These are phyloP conservation scores for Corydoras maculifer DNA, from an alignment of 2,113 vertebrate species.

Conservation along the genomic window DNA sequence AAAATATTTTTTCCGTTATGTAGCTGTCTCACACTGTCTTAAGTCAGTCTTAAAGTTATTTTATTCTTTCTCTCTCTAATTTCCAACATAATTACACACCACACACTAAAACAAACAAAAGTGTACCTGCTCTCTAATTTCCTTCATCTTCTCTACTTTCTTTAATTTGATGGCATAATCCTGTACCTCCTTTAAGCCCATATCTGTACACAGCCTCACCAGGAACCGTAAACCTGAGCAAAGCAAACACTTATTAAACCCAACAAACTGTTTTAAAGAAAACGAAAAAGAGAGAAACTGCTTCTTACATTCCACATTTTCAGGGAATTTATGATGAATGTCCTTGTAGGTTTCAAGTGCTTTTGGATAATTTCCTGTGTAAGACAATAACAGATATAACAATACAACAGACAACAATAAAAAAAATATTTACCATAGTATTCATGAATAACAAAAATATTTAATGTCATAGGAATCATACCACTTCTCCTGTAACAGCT, in stretches of 20 bases:
- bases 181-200: conserved; percentile 89
- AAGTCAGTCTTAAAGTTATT: background rate
- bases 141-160: conserved; percentile 91
- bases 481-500: conserved; percentile 92
- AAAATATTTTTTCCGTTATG: conserved; percentile 3
- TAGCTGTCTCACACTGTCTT: background rate
- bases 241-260: conserved; percentile 34
- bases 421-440: background rate
- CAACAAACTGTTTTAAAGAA: background rate
- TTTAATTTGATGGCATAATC: conserved; percentile 88
- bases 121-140: conserved; percentile 85
- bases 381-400: background rate
- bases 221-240: conserved; percentile 81
- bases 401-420: background rate
- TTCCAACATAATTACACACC: no score
- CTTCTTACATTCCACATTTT: conserved; percentile 87
- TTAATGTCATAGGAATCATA: conserved; percentile 37
- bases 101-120: background rate
- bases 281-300: background rate
- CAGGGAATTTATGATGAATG: conserved; percentile 89
- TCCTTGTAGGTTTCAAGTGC: conserved; percentile 90
- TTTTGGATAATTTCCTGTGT: conserved; percentile 91
- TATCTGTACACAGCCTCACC: conserved; percentile 88
- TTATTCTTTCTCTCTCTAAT: no score
- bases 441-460: background rate